A percentile compares a stretch with the other conserved stretches of the same genome.
phyloP scores from a whole-genome alignment of 2,113 vertebrate genomes.

The Callopanchax toddi region DNA sequence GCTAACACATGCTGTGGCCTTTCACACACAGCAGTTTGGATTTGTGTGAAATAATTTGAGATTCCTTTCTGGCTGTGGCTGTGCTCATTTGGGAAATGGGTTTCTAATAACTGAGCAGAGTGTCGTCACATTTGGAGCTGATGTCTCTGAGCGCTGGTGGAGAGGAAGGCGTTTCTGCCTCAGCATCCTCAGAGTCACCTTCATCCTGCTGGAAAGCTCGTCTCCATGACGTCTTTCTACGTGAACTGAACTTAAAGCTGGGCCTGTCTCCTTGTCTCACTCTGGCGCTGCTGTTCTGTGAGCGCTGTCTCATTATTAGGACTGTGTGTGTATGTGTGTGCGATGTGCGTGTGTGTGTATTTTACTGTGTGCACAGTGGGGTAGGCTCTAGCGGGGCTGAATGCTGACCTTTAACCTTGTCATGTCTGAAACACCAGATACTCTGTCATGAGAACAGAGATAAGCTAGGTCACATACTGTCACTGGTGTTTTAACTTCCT shows the following conservation, averaged over 20 bases:
- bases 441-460: conserved; percentile 24
- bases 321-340: not conserved
- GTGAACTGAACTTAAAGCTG: conserved; percentile 30
- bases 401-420: conserved; percentile 51
- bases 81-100: conserved; percentile 10
- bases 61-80: not conserved
- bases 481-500: conserved; percentile 35
- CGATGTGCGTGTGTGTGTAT: too few species aligned
- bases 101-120: conserved; percentile 5
- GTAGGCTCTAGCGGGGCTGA: conserved; percentile 43
- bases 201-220: conserved; percentile 25
- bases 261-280: conserved; percentile 11
- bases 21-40: conserved; percentile 15
- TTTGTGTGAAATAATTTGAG: conserved; percentile 30
- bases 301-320: not conserved
- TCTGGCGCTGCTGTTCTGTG: not conserved
- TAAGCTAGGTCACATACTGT: conserved; percentile 9
- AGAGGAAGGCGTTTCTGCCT: conserved; percentile 6
- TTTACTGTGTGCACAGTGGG: too few species aligned
- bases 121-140: conserved; percentile 1
- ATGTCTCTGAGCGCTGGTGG: conserved; percentile 21
- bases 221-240: conserved; percentile 17
- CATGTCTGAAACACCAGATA: conserved; percentile 39
- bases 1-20: conserved; percentile 6
- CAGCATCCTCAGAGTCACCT: conserved; percentile 59